These are phyloP conservation scores for Todiramphus saurophagus DNA, from an alignment of 2,113 vertebrate species.

Conservation along the genomic window DNA sequence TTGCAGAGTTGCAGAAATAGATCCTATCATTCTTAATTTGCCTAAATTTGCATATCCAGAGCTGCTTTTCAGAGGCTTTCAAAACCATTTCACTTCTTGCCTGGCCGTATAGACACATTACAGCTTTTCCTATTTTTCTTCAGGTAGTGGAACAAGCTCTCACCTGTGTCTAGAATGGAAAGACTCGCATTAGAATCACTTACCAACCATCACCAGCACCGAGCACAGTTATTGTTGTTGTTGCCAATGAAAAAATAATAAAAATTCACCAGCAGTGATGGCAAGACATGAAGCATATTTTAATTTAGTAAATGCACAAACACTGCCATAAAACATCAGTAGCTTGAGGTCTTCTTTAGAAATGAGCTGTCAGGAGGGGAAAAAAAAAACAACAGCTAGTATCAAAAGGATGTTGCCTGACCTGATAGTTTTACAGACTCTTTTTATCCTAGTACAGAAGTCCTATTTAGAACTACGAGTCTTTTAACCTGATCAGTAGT, in stretches of 20 bases:
- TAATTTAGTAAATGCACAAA: constrained; percentile 74
- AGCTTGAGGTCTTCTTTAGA: constrained; percentile 46
- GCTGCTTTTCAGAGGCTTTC: neutral
- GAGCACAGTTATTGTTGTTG: constrained; percentile 48
- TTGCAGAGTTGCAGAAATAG: neutral
- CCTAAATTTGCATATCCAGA: neutral
- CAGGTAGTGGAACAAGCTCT: constrained; percentile 35
- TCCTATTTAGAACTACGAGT: neutral
- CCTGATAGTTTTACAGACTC: neutral
- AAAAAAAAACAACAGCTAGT: neutral
- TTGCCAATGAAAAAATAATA: constrained; percentile 47
- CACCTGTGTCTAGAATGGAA: neutral
- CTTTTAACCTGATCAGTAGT: neutral
- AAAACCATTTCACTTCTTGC: neutral
- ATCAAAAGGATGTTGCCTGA: neutral
- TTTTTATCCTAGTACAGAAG: neutral
- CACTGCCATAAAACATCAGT: constrained; percentile 55
- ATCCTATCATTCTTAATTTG: neutral
- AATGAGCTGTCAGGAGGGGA: constrained; percentile 29
- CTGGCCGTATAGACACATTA: neutral
- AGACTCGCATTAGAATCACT: neutral
- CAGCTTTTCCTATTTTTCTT: constrained; percentile 21
- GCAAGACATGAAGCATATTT: constrained; percentile 69
- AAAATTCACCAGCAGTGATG: constrained; percentile 63
- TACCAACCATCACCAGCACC: constrained; percentile 32